Percentiles rank a stretch among this genome's conserved stretches.
These are phyloP conservation scores for Stenopsyche tienmushanensis DNA, from an alignment of 1,140 invertebrate genomes.

Conservation along the genomic window DNA sequence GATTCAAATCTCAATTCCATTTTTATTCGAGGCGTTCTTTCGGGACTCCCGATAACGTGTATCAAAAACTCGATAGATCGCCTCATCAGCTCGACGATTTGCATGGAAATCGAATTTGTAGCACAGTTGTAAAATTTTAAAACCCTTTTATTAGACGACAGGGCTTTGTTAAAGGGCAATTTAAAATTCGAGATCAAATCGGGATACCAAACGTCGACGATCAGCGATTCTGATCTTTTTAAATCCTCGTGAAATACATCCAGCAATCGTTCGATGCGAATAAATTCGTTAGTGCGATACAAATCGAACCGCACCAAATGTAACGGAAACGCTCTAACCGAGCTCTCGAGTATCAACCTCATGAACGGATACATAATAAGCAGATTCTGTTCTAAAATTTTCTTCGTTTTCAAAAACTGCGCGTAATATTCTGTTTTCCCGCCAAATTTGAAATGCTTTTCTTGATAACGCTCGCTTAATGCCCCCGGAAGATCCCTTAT, in stretches of 20 bases:
- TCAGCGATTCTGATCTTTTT: slow-evolving; percentile 50
- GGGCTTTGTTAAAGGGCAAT: slow-evolving; percentile 49
- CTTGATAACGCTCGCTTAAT: slow-evolving; percentile 47
- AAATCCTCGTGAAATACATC: slow-evolving; percentile 51
- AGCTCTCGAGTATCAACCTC: slow-evolving; percentile 59
- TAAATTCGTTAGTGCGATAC: slow-evolving; percentile 52
- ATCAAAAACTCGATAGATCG: slow-evolving; percentile 52
- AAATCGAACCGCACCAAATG: slow-evolving; percentile 57
- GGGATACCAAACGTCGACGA: slow-evolving; percentile 54
- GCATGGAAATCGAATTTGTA: slow-evolving; percentile 53
- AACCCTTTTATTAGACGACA: slow-evolving; percentile 47
- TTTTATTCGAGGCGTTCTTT: slow-evolving; percentile 48
- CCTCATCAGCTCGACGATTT: slow-evolving; percentile 56
- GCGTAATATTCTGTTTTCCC: slow-evolving; percentile 61
- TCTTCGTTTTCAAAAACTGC: slow-evolving; percentile 59
- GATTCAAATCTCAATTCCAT: slow-evolving; percentile 53
- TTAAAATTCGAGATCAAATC: slow-evolving; percentile 51
- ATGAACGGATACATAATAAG: slow-evolving; percentile 65
- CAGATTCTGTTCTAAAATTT: slow-evolving; percentile 56
- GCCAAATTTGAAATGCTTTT: slow-evolving; percentile 57
- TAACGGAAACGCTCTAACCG: slow-evolving; percentile 56
- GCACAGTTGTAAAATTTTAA: slow-evolving; percentile 48
- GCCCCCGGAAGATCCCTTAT: slow-evolving; percentile 53
- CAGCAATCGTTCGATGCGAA: slow-evolving; percentile 52
- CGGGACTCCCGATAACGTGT: slow-evolving; percentile 45